A percentile compares a stretch with the other conserved stretches of the same genome.
phyloP scores from a whole-genome alignment of 2,888 invertebrate species.

The Brachyptera putata region DNA sequence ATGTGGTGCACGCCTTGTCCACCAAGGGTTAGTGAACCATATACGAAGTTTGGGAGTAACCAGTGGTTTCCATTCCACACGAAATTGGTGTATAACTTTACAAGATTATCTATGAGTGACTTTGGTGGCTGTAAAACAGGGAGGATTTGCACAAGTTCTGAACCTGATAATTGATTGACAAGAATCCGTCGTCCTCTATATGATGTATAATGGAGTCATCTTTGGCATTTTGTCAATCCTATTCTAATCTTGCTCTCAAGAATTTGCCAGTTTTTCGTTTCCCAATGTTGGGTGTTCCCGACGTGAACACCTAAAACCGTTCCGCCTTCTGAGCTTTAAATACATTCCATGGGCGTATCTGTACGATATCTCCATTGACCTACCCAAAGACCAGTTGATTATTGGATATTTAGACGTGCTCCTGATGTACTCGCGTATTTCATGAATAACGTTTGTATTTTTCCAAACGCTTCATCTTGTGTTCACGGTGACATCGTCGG shows the following conservation, averaged over 20 bases:
- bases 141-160: not conserved
- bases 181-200: not conserved
- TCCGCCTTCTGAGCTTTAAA: not conserved
- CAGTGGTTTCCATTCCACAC: no score
- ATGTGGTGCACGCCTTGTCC: no score
- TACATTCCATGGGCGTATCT: not conserved
- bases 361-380: not conserved
- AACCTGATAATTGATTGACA: not conserved
- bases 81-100: no score
- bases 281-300: not conserved
- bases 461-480: not conserved
- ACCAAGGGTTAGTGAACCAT: no score
- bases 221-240: not conserved
- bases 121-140: not conserved
- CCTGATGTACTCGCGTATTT: not conserved
- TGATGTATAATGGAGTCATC: not conserved
- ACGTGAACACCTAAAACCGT: not conserved
- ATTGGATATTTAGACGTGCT: not conserved
- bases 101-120: no score
- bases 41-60: no score
- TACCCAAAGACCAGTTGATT: not conserved
- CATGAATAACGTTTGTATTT: no score
- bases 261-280: not conserved
- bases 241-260: not conserved
- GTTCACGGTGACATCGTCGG: not conserved